Evolutionary conservation across 1,140 invertebrate genomes (phyloP), one percentile per base, ranked within the genome.

Genomic region (Drosophila seguyi): DNA sequence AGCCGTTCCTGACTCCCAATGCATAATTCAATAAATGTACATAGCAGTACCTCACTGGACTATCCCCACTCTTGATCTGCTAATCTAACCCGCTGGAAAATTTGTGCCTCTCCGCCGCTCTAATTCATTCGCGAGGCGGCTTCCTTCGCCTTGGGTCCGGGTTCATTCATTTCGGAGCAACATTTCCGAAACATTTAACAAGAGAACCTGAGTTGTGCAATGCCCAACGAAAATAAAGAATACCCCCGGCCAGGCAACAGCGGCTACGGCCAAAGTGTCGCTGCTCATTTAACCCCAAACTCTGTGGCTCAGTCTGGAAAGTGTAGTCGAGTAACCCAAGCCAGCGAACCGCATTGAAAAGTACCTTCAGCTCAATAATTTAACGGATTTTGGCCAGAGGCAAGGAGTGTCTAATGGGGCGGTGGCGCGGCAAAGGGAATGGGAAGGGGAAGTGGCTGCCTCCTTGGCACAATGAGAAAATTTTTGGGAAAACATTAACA

Each of bases 401-500:
- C 79, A 74, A 74, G 59, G 45, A 76, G 60, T 59, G 68, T 55
- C 41, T 60, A 55, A 47, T 58, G 59, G 38, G 56, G 18, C 42
- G 36, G 45, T 18, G 57, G 45, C 4, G 29, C 13, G 31, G 22
- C 11, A 8, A 18, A 25, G 36, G 42, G 36, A n/a, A 13, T 6
- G 27, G 34, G 22, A 14, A 38, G 39, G 18, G 41, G 29, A 14
- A 56, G 47, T 25, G 31, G 60, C 57, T 36, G 58, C 50, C 42
- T 78, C 60, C 59, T 56, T 79, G 72, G 84, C 81, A 88, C 85
- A 90, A 90, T 90, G 81, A 90, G 85, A 90, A 90, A 48, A 90
- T 90, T 90, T 90, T 90, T 90, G 85, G 85, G 85, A 90, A 90
- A 90, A 91, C 88, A 91, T 91, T 91, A 91, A 91, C 88, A 91